Conservation (phyloP, 2,888 invertebrate species). For the Sylvicola fuscatus region DNA sequence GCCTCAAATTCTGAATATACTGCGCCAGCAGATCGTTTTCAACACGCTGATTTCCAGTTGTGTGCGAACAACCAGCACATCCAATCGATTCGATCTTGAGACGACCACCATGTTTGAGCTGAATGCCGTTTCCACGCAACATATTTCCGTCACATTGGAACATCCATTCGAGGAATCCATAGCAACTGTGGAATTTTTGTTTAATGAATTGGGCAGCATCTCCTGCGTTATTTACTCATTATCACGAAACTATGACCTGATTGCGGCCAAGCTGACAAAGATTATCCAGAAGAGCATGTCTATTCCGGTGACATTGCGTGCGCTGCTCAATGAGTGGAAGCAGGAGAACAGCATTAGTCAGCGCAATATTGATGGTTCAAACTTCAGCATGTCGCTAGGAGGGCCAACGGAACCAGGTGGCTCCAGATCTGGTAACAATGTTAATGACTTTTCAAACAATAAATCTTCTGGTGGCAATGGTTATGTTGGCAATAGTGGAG, state of each 20-base stretch:
- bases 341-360: conserved; percentile 39
- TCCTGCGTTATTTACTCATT: conserved; percentile 57
- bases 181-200: conserved; percentile 78
- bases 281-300: conserved; percentile 77
- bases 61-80: conserved; percentile 58
- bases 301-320: conserved; percentile 78
- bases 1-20: conserved; percentile 60
- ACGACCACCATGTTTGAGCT: conserved; percentile 70
- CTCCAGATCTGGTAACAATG: conserved; percentile 2
- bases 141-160: conserved; percentile 76
- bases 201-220: conserved; percentile 59
- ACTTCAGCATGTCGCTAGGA: conserved; percentile 5
- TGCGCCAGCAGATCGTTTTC: conserved; percentile 81
- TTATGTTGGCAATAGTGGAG: conserved; percentile 5
- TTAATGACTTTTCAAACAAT: conserved; percentile 8
- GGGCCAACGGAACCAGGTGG: conserved; percentile 46
- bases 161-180: conserved; percentile 84
- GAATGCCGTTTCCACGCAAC: conserved; percentile 72
- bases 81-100: conserved; percentile 41
- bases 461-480: conserved; percentile 6
- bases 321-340: conserved; percentile 72
- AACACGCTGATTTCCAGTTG: conserved; percentile 78
- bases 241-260: conserved; percentile 25
- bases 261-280: conserved; percentile 28
- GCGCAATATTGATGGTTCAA: conserved; percentile 24